Evolutionary conservation across 2,113 vertebrate species (phyloP), one percentile per base, ranked within the genome.

Genomic region (Triplophysa rosa): DNA sequence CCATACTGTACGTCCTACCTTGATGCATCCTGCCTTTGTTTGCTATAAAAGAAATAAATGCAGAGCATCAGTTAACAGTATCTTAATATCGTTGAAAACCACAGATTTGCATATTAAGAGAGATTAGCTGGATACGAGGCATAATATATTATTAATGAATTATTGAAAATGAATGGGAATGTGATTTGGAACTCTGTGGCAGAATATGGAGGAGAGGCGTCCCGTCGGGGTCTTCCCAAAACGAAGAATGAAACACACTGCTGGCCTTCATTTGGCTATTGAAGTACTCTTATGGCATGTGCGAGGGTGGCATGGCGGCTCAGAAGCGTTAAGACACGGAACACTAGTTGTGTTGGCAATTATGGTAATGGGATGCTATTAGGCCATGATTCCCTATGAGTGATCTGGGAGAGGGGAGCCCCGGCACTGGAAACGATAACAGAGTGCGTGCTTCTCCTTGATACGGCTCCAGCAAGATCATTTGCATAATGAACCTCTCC

Each of bases 111-210:
- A 94, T 97, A 96, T 98, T 96, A 96, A 94, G 94, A 95, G 94
- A 95, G 95, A 96, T 96, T 95, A 95, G 95, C 92, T 80, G 95
- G 95, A 96, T 98, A 93, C 91, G 93, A 86, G 91, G 94, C 93
- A 94, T 95, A 94, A 97, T 97, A 96, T 95, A 96, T 98, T 98
- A 98, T 98, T 96, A 98, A 95, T 94, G 94, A 97, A 96, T 96
- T 97, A 98, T 98, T 96, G 95, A 89, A 97, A 97, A 97, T 96
- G 97, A 96, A 97, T 96, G 94, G 94, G 94, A 94, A 92, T 96
- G 96, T 96, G 96, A 96, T 97, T 97, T 96, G 89, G 94, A 10
- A 9, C n/a, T 21, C 17, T 19, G 94, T 95, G 95, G 95, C 95
- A 96, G 80, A 29, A 66, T 63, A 16, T 79, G 80, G 71, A 85